Base-by-base conservation (phyloP, 2,888 invertebrate species). In the Oscheius sp. region DNA sequence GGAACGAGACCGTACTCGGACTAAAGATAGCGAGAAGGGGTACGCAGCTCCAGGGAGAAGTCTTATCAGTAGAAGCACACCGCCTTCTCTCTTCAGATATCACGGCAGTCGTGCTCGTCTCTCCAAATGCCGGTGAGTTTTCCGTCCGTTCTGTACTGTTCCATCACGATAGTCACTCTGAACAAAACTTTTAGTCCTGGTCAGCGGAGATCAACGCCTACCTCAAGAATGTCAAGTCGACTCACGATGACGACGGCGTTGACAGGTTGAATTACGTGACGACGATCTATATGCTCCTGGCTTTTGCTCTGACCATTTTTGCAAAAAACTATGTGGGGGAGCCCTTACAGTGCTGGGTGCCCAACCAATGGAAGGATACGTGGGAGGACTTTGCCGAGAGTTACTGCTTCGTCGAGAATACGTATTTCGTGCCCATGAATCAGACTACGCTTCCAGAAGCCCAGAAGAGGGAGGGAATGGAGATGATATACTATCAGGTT, bases 391-490 rank as follows among this genome's bases (percentile, higher is more conserved):
- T 90, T 85, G 89, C 90, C 48, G 90, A 91, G 79, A 90, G 90
- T 82, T 91, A 91, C 71, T 91, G 91, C 85, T 90, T 91, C 89
- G 90, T 91, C 55, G 90, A 90, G 73, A 91, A 90, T 85, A 91
- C 91, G 7, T 91, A 91, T 77, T 88, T 84, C 63, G 81, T 86
- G 37, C 79, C 84, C 51, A 78, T 81, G 78, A 81, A 81, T 32
- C 78, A 82, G 33, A 72, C 79, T 33, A 77, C 76, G 53, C 70
- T 82, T 2, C 82, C 84, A 21, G 70, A 70, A 10, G 76, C 65
- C 0, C 66, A 77, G n/a, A 79, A 80, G 3, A 65, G 86, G 65
- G 82, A 84, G 63, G 74, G 65, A 11, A 71, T 58, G 53, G 81
- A 84, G 68, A 80, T 87, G 81, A 84, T 77, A 35, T 87, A 85